These are phyloP conservation scores for Ooceraea biroi DNA, from an alignment of 1,140 invertebrate species.

Conservation along the genomic window DNA sequence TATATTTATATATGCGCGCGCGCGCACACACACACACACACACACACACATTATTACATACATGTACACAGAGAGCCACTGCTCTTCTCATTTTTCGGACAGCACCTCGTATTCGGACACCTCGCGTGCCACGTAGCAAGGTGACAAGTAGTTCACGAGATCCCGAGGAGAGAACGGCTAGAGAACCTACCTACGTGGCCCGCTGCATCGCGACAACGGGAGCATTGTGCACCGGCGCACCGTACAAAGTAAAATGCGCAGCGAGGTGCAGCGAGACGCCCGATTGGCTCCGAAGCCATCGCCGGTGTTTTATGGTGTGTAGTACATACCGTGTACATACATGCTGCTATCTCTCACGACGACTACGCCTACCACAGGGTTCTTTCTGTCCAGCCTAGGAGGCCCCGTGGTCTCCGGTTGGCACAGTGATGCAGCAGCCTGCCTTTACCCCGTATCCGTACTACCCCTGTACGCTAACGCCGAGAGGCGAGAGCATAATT, in stretches of 20 bases:
- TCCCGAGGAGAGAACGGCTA: background rate
- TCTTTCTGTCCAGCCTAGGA: constrained; percentile 37
- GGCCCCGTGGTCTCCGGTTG: background rate
- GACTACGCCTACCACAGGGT: constrained; percentile 26
- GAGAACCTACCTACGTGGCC: constrained; percentile 6
- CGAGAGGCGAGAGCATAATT: constrained; percentile 45
- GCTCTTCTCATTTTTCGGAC: background rate
- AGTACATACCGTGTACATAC: no score
- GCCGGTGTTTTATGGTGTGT: constrained; percentile 71
- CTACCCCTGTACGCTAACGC: background rate
- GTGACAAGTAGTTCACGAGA: background rate
- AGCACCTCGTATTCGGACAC: no score
- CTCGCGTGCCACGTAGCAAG: background rate
- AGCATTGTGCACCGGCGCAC: constrained; percentile 65
- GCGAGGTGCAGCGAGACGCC: constrained; percentile 77
- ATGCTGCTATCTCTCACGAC: constrained; percentile 53
- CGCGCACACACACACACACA: background rate
- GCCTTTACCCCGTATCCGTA: constrained; percentile 64
- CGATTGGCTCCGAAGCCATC: constrained; percentile 76
- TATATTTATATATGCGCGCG: no score
- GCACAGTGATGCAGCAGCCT: constrained; percentile 57
- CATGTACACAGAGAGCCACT: no score
- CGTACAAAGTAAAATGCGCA: constrained; percentile 80
- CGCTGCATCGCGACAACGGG: constrained; percentile 35
- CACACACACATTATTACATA: no score